A percentile compares a stretch with the other conserved stretches of the same genome.
These are phyloP conservation scores for Oryzias melastigma DNA, from an alignment of 2,113 vertebrate genomes.

Conservation along the genomic window DNA sequence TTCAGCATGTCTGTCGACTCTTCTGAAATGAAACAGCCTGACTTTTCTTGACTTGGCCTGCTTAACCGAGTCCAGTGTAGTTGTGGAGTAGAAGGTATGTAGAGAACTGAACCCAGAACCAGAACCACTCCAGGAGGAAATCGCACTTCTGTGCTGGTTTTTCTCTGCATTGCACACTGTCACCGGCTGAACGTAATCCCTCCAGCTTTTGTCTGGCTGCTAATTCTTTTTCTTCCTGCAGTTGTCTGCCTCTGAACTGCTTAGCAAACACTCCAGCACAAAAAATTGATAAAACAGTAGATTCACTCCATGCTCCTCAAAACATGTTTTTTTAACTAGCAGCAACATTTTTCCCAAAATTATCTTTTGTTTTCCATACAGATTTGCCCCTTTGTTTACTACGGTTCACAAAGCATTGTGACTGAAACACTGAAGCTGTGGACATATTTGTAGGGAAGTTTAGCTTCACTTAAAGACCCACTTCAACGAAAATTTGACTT, in stretches of 20 bases:
- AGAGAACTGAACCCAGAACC: conserved; percentile 84
- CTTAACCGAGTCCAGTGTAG: conserved; percentile 70
- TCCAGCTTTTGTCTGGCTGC: conserved; percentile 35
- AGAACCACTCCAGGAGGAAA: conserved; percentile 34
- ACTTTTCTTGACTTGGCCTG: conserved; percentile 87
- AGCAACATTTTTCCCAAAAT: no score
- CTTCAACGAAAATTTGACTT: no score
- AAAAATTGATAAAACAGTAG: background rate
- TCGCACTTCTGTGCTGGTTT: background rate
- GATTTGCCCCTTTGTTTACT: no score
- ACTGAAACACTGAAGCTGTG: no score
- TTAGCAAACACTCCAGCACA: conserved; percentile 8
- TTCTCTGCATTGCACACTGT: background rate
- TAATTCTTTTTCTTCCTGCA: conserved; percentile 21
- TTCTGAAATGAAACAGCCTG: conserved; percentile 74
- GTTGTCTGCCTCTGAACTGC: conserved; percentile 31
- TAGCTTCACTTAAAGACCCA: no score
- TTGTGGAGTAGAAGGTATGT: conserved; percentile 67
- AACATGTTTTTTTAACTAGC: no score
- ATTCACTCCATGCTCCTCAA: background rate
- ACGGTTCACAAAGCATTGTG: no score
- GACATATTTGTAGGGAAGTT: no score
- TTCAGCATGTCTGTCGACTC: conserved; percentile 88
- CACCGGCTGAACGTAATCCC: background rate
- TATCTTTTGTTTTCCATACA: no score